A percentile compares a stretch with the other conserved stretches of the same genome.
Conservation (phyloP, 2,113 vertebrate species). For the Rhabdornis inornatus region DNA sequence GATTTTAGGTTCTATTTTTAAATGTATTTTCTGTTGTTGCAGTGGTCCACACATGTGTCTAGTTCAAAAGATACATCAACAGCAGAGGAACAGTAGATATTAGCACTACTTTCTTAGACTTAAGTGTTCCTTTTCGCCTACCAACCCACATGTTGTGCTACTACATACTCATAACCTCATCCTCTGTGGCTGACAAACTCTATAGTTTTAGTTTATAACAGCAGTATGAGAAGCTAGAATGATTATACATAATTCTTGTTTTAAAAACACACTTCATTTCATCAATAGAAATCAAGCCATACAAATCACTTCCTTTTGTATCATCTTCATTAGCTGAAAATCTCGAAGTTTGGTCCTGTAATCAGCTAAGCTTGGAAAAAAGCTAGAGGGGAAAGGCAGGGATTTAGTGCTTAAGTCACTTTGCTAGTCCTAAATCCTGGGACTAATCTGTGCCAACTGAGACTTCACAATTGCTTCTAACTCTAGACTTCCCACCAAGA, state of each 20-base stretch:
- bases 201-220: neutral
- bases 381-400: constrained; percentile 39
- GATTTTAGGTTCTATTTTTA: neutral
- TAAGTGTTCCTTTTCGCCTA: neutral
- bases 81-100: neutral
- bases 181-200: neutral
- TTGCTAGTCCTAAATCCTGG: constrained; percentile 46
- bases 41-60: neutral
- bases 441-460: constrained; percentile 37
- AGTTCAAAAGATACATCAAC: neutral
- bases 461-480: neutral
- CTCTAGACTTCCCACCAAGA: neutral
- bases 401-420: constrained; percentile 57
- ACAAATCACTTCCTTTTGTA: neutral
- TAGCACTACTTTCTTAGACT: neutral
- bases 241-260: neutral
- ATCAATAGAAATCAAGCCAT: neutral
- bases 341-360: constrained; percentile 35
- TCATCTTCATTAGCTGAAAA: constrained; percentile 31
- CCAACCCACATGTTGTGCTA: neutral
- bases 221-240: neutral
- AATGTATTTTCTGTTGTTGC: neutral
- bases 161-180: neutral
- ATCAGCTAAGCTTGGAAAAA: constrained; percentile 34
- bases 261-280: neutral